Evolutionary conservation across 1,140 invertebrate species (phyloP).

Genomic region (Diachasma alloeum): DNA sequence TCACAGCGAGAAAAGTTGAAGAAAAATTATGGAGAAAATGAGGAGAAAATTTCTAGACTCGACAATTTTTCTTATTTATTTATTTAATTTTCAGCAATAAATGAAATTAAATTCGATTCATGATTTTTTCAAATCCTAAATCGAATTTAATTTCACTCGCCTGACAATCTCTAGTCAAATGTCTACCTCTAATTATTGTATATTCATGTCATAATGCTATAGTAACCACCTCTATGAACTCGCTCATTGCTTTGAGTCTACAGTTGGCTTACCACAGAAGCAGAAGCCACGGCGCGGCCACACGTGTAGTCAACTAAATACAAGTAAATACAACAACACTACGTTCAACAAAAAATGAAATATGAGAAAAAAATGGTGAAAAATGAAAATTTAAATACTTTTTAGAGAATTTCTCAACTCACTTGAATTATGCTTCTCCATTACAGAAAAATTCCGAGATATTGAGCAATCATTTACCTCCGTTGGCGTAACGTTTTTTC

Average conservation of each 20-base stretch:
- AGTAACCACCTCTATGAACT: not conserved
- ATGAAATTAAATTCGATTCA: no score
- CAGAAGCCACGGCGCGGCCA: not conserved
- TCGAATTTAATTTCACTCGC: no score
- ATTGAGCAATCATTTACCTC: no score
- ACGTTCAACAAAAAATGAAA: not conserved
- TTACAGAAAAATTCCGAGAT: no score
- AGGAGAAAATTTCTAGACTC: not conserved
- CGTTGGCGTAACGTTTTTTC: no score
- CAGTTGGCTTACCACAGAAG: not conserved
- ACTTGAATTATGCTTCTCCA: no score
- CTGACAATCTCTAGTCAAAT: no score
- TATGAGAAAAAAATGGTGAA: no score
- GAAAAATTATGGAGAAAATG: not conserved
- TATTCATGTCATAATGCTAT: not conserved
- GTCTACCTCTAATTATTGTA: not conserved
- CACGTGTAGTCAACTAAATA: not conserved
- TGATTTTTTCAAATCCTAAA: no score
- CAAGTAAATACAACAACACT: no score
- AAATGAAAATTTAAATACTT: no score
- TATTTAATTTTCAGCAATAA: no score
- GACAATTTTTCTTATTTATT: not conserved
- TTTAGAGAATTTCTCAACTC: not conserved
- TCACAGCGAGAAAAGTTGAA: not conserved
- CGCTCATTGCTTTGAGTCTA: not conserved